phyloP scores from a whole-genome alignment of 2,888 invertebrate species.

The Acronicta aceris region DNA sequence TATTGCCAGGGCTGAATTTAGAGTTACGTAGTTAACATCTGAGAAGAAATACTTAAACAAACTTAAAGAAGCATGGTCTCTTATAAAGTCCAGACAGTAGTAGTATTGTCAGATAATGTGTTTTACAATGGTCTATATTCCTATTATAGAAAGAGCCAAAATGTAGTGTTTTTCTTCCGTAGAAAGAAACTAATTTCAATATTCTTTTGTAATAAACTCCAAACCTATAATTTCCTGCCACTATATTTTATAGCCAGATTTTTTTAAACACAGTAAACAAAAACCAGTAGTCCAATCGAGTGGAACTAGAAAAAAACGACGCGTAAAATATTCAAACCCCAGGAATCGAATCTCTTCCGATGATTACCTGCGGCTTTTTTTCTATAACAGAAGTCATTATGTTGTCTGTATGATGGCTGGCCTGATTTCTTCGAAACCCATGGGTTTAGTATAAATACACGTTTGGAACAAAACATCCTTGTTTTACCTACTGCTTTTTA shows the following conservation, averaged over 20 bases:
- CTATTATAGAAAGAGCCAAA: too few species aligned
- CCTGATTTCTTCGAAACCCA: constrained; percentile 48
- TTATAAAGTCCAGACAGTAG: too few species aligned
- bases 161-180: neutral
- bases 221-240: constrained; percentile 30
- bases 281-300: constrained; percentile 58
- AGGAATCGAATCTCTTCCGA: constrained; percentile 47
- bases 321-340: constrained; percentile 45
- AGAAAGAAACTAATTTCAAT: neutral
- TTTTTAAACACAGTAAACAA: constrained; percentile 42
- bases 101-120: too few species aligned
- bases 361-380: constrained; percentile 60
- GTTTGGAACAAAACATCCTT: constrained; percentile 32
- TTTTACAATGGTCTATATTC: too few species aligned
- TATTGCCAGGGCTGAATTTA: too few species aligned
- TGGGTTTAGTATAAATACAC: constrained; percentile 41
- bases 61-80: too few species aligned
- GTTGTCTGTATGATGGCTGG: constrained; percentile 45
- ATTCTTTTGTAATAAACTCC: constrained; percentile 1
- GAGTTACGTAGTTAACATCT: too few species aligned
- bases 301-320: constrained; percentile 48
- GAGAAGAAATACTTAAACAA: too few species aligned
- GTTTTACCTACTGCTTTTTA: constrained; percentile 38
- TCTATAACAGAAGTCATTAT: constrained; percentile 54
- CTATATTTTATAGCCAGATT: constrained; percentile 11